Evolutionary conservation across 2,113 vertebrate species (phyloP), one percentile per base, ranked within the genome.

Genomic region (Ancistrus triradiatus): DNA sequence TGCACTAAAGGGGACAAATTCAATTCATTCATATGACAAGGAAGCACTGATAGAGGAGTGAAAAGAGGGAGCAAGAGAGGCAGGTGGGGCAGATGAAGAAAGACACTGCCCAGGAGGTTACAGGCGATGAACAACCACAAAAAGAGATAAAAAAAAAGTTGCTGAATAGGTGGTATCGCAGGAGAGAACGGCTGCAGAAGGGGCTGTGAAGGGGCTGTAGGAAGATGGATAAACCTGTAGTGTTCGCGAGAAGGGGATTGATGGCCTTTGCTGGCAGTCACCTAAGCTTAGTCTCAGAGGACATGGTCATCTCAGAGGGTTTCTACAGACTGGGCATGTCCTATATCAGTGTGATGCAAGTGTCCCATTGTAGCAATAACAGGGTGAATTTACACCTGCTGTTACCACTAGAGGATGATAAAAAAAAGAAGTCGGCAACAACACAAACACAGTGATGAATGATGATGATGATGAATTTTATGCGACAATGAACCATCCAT

Each of bases 1-100:
- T 97, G 91, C 90, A 93, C 93, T 94, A 91, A 94, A 91, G 92
- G 91, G 91, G 89, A 94, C 91, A 89, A 91, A 95, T 93, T 93
- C 92, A 94, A 97, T 97, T 95, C 94, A 96, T 98, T 96, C 89
- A 91, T 86, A 88, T 92, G 93, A 94, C 93, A 95, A 86, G 88
- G 89, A 92, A 85, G 85, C 91, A 89, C 89, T 88, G 90, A 94
- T 90, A 90, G 86, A 91, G 88, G 85, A 72, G 72, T 80, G 73
- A 70, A 81, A 79, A 79, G 48, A 55, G 59, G 63, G 53, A 72
- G 42, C 67, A 47, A 58, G 55, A 28, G 63, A 67, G 58, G 74
- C 57, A 72, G 50, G 74, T 52, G 52, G 49, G 58, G 38, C 33
- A 19, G 61, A 49, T 59, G 61, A 62, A 61, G 74, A 53, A 73